phyloP scores from a whole-genome alignment of 2,797 vertebrate species.

The Anabas testudineus region DNA sequence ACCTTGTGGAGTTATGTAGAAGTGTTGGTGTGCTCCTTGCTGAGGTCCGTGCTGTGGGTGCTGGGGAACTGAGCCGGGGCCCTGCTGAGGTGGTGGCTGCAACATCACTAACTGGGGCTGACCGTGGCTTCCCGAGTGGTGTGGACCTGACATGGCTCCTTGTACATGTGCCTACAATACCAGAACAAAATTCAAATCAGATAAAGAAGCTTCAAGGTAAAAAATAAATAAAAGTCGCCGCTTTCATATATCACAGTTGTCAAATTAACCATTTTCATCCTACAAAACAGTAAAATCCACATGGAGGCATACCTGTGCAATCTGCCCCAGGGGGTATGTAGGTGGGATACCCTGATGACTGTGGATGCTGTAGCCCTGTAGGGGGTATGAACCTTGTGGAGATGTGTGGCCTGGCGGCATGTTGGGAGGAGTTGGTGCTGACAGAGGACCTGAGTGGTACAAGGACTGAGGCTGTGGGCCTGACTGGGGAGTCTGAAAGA shows the following conservation, averaged over 20 bases:
- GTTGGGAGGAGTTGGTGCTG: slow-evolving; percentile 91
- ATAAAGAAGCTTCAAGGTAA: background rate
- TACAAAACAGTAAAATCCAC: background rate
- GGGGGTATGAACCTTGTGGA: slow-evolving; percentile 90
- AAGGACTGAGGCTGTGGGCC: slow-evolving; percentile 91
- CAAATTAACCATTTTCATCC: background rate
- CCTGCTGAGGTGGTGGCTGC: slow-evolving; percentile 88
- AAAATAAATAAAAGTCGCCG: background rate
- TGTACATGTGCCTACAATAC: slow-evolving; percentile 88
- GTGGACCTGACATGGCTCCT: slow-evolving; percentile 88
- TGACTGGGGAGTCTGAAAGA: slow-evolving; percentile 84
- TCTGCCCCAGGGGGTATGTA: slow-evolving; percentile 87
- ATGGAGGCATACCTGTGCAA: slow-evolving; percentile 70
- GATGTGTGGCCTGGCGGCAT: slow-evolving; percentile 93
- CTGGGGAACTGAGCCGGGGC: slow-evolving; percentile 88
- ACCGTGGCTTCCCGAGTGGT: slow-evolving; percentile 89
- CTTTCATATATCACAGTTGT: background rate
- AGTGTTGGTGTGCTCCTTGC: slow-evolving; percentile 91
- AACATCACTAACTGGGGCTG: slow-evolving; percentile 92
- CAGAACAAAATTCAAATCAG: background rate
- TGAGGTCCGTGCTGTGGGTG: slow-evolving; percentile 87
- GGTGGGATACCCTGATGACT: slow-evolving; percentile 89
- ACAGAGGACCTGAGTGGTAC: slow-evolving; percentile 90
- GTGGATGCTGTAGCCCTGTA: slow-evolving; percentile 89
- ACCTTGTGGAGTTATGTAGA: slow-evolving; percentile 85